Evolutionary conservation across 92 coral and sea anemone genomes (phyloP), one percentile per base, ranked within the genome.

Genomic region (Heliopora coerulea): DNA sequence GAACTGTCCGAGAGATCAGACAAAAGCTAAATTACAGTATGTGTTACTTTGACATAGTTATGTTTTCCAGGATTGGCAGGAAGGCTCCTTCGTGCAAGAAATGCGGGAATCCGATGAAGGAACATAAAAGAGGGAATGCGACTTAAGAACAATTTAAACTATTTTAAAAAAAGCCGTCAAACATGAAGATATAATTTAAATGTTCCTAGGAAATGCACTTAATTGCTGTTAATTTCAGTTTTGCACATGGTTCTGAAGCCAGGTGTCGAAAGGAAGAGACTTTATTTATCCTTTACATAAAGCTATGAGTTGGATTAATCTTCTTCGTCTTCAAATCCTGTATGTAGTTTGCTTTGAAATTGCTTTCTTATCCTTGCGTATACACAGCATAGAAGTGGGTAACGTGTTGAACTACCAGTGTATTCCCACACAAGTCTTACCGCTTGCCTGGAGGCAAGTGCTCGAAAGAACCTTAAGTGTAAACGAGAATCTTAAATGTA

Each of bases 361-460:
- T 42, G 28, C 58, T 61, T 76, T 32, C 59, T 12, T 76, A 46
- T 76, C 31, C 59, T 76, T 40, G 44, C 24, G 18, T 62, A 76
- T 13, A 57, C 59, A 76, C 81, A 76, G 59, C 81, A 76, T 25
- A 73, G 81, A 59, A 59, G 65, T 7, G 65, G 65, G 39, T 76
- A 76, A 41, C 20, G 52, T 18, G 26, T 25, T 25, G 81, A 42
- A 40, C 81, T 76, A 14, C 63, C 73, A 35, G 59, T 61, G 44
- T 63, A 78, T 20, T 56, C 37, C 64, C 64, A 78, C 21, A 63
- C 63, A 49, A 78, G 82, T 37, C 74, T 78, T 1, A 68, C 58
- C 24, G 31, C 61, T 48, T 49, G 56, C 48, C 69, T 39, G 56
- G 14, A 74, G 35, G 56, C 72, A 34, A 34, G 31, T 31, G 67